Evolutionary conservation across 1,140 invertebrate species (phyloP).

Genomic region (Pogonomyrmex barbatus): DNA sequence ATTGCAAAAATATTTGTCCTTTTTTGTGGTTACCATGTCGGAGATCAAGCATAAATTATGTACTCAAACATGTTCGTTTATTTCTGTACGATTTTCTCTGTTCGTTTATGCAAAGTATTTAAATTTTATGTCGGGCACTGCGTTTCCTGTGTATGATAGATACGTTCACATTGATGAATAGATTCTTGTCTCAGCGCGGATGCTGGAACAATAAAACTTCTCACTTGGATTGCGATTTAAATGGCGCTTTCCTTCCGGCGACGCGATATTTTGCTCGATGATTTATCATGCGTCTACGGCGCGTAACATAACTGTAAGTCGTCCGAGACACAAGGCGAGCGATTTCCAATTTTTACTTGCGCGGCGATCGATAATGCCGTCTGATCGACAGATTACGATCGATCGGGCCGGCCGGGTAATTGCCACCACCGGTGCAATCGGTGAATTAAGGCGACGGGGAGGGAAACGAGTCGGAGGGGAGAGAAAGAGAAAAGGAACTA

Average conservation of each 20-base stretch:
- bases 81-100: not conserved
- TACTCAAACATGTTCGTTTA: not conserved
- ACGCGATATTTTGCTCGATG: conserved; percentile 19
- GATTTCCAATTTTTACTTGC: conserved; percentile 48
- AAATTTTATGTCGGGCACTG: not conserved
- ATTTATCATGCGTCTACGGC: conserved; percentile 33
- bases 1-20: not conserved
- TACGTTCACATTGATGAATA: conserved; percentile 27
- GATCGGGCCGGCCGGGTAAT: conserved; percentile 51
- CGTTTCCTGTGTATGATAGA: conserved; percentile 7
- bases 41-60: not conserved
- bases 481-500: not conserved
- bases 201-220: conserved; percentile 37
- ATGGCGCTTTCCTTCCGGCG: conserved; percentile 7
- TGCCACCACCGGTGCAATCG: conserved; percentile 43
- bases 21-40: not conserved
- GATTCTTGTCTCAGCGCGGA: not conserved
- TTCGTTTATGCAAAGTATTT: not conserved
- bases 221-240: conserved; percentile 16
- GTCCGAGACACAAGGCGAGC: not conserved
- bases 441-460: conserved; percentile 34
- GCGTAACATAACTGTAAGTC: conserved; percentile 25
- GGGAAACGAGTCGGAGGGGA: conserved; percentile 15
- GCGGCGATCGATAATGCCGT: conserved; percentile 6
- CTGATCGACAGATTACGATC: conserved; percentile 56